phyloP scores from a whole-genome alignment of 2,888 invertebrate species.

The Drosophila prostipennis region DNA sequence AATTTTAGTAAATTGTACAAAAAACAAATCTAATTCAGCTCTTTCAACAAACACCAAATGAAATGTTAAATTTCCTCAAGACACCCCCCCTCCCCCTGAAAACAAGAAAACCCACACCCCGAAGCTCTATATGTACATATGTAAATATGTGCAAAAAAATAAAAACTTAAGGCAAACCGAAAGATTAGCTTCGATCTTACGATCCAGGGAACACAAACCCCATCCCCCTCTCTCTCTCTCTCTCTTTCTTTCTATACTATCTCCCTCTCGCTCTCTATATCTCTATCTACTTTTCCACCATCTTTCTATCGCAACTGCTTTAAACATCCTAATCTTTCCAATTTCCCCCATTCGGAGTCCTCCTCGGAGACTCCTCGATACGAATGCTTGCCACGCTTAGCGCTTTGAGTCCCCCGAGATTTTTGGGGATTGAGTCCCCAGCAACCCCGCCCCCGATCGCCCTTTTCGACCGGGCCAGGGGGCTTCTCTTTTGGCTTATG shows the following conservation, averaged over 20 bases:
- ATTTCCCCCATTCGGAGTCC: slow-evolving; percentile 7
- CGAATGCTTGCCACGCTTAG: slow-evolving; percentile 34
- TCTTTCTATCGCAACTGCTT: slow-evolving; percentile 17
- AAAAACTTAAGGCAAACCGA: slow-evolving; percentile 17
- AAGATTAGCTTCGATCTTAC: slow-evolving; percentile 21
- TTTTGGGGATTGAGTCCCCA: not conserved
- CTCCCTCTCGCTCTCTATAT: slow-evolving; percentile 1
- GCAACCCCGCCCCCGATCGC: not conserved
- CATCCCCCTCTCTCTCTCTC: slow-evolving; percentile 8
- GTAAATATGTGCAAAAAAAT: slow-evolving; percentile 8
- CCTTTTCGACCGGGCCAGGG: slow-evolving; percentile 23
- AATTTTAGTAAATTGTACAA: slow-evolving; percentile 45
- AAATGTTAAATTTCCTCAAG: slow-evolving; percentile 82
- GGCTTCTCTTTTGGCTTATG: slow-evolving; percentile 9
- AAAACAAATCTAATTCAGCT: slow-evolving; percentile 81
- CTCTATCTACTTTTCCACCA: slow-evolving; percentile 19
- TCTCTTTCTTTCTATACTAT: not conserved
- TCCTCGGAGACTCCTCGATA: slow-evolving; percentile 1
- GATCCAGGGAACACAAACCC: slow-evolving; percentile 30
- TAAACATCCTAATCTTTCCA: slow-evolving; percentile 8
- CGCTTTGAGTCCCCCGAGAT: slow-evolving; percentile 24
- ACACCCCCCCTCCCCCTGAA: slow-evolving; percentile 49
- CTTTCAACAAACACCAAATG: slow-evolving; percentile 83
- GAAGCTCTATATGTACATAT: not conserved
- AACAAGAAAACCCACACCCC: slow-evolving; percentile 18